phyloP scores from a whole-genome alignment of 2,113 vertebrate genomes.

The Prionailurus bengalensis region DNA sequence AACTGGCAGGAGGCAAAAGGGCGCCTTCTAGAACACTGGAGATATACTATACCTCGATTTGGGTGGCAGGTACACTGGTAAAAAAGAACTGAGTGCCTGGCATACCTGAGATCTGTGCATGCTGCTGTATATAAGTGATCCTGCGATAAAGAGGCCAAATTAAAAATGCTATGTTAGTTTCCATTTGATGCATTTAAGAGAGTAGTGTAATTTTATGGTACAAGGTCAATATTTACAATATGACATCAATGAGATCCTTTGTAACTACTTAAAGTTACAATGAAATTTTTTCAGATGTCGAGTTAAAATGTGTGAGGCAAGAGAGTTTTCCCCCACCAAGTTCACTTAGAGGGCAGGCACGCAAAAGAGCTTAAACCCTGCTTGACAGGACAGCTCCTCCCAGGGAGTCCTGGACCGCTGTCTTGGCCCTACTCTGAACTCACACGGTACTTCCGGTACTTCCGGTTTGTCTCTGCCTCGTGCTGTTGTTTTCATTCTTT shows the following conservation, averaged over 20 bases:
- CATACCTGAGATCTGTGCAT: neutral
- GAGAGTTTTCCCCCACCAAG: neutral
- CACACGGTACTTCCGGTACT: neutral
- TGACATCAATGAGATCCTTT: conserved; percentile 1
- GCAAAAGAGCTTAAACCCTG: neutral
- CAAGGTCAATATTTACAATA: conserved; percentile 58
- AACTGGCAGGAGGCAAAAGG: neutral
- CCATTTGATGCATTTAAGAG: neutral
- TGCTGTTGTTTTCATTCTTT: neutral
- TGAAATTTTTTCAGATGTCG: conserved; percentile 58
- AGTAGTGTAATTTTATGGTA: conserved; percentile 22
- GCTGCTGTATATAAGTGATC: neutral
- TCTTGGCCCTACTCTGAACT: neutral
- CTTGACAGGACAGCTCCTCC: neutral
- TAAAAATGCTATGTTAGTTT: neutral
- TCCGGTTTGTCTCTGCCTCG: neutral
- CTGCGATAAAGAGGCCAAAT: neutral
- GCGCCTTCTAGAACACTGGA: neutral
- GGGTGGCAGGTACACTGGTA: too few species aligned
- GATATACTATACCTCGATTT: neutral
- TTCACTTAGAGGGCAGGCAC: conserved; percentile 37
- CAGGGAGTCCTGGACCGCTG: neutral
- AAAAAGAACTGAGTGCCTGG: conserved; percentile 7
- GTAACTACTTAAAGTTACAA: conserved; percentile 23
- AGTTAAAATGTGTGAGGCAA: conserved; percentile 48